phyloP scores from a whole-genome alignment of 2,888 invertebrate species.

The Morinoia aosen region DNA sequence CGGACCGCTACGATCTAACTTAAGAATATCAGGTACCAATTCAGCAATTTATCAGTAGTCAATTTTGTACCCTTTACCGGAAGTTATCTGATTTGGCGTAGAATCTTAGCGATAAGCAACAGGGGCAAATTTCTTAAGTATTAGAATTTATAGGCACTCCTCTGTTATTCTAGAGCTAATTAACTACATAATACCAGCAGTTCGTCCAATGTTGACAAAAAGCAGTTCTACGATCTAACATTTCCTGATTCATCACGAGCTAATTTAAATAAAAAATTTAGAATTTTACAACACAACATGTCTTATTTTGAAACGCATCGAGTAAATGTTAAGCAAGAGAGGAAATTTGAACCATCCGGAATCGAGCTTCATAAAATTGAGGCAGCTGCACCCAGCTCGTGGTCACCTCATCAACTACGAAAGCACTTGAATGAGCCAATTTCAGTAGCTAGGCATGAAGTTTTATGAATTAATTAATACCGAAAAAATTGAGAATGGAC shows the following conservation, averaged over 20 bases:
- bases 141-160: constrained; percentile 26
- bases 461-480: background rate
- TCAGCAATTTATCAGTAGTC: background rate
- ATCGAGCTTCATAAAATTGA: background rate
- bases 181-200: background rate
- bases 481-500: background rate
- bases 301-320: background rate
- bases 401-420: too few relatives aligned
- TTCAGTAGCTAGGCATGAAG: background rate
- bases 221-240: background rate
- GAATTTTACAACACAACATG: background rate
- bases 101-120: constrained; percentile 13
- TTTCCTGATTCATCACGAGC: background rate
- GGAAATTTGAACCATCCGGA: background rate
- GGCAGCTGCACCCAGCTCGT: background rate
- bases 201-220: background rate
- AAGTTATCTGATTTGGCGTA: constrained; percentile 33
- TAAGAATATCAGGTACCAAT: constrained; percentile 40
- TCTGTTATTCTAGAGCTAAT: background rate
- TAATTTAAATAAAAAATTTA: background rate
- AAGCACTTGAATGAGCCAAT: background rate
- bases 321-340: background rate
- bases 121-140: constrained; percentile 15
- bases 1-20: constrained; percentile 12
- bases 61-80: constrained; percentile 32